Evolutionary conservation across 2,113 vertebrate genomes (phyloP).

Genomic region (Lampris megalopsis): DNA sequence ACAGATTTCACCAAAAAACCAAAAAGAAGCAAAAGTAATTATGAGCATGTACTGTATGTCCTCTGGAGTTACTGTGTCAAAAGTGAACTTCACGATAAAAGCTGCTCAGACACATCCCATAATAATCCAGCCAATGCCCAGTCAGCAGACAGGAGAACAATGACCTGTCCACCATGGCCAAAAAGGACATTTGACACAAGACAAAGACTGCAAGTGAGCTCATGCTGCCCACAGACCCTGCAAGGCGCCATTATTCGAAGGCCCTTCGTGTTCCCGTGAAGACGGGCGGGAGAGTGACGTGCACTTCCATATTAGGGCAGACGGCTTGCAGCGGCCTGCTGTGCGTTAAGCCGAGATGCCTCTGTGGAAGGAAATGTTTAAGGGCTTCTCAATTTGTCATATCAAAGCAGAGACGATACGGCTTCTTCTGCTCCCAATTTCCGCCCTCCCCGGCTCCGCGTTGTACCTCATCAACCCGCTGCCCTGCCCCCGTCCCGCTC

Average conservation of each 20-base stretch:
- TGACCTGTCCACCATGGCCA: not conserved
- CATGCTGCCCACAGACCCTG: constrained; percentile 7
- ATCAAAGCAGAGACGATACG: constrained; percentile 75
- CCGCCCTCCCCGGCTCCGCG: constrained; percentile 66
- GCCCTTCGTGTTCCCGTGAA: constrained; percentile 8
- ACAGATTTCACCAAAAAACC: too few species aligned
- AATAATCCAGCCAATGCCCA: too few species aligned
- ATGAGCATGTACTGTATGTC: too few species aligned
- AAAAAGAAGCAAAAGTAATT: too few species aligned
- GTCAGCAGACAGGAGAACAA: not conserved
- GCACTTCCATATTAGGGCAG: constrained; percentile 6
- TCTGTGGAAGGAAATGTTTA: constrained; percentile 71
- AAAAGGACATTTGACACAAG: constrained; percentile 40
- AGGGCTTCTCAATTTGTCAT: constrained; percentile 79
- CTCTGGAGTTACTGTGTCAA: too few species aligned
- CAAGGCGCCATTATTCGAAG: constrained; percentile 36
- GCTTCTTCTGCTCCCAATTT: constrained; percentile 78
- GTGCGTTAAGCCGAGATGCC: constrained; percentile 40
- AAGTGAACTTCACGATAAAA: too few species aligned
- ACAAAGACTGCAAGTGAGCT: constrained; percentile 20
- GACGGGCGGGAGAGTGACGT: constrained; percentile 45
- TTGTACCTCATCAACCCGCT: constrained; percentile 73
- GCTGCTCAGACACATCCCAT: too few species aligned
- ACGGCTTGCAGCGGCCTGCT: constrained; percentile 22
- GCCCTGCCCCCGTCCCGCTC: constrained; percentile 60